phyloP scores from a whole-genome alignment of 2,888 invertebrate genomes.

The Zootermopsis nevadensis region DNA sequence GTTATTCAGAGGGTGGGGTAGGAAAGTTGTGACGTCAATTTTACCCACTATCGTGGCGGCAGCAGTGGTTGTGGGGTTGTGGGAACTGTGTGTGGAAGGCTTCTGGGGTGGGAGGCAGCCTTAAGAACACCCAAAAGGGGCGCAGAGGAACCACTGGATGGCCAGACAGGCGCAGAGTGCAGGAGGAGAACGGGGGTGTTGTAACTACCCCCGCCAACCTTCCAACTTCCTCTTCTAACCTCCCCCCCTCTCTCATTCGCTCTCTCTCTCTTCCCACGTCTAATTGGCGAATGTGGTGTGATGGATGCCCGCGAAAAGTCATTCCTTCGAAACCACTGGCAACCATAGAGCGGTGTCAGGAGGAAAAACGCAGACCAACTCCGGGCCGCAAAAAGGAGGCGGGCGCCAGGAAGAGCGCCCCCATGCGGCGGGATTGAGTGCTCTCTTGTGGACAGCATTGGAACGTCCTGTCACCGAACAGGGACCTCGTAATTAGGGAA shows the following conservation, averaged over 20 bases:
- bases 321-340: slow-evolving; percentile 43
- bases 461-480: no score
- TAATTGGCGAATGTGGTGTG: slow-evolving; percentile 56
- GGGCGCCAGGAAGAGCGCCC: no score
- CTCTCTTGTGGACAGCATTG: no score
- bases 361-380: slow-evolving; percentile 41
- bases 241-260: no score
- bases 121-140: slow-evolving; percentile 33
- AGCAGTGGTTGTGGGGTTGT: slow-evolving; percentile 16
- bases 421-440: no score
- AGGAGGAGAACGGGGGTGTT: slow-evolving; percentile 23
- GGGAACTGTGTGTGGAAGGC: not conserved
- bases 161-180: slow-evolving; percentile 28
- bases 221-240: slow-evolving; percentile 17
- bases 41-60: not conserved
- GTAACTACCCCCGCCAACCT: slow-evolving; percentile 29
- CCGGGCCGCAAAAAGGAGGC: slow-evolving; percentile 17
- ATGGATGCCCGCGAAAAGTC: slow-evolving; percentile 52
- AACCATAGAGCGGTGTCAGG: slow-evolving; percentile 40
- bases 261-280: slow-evolving; percentile 48
- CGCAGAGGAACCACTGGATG: slow-evolving; percentile 23
- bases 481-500: no score
- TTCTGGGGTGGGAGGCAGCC: slow-evolving; percentile 2
- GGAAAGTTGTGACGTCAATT: slow-evolving; percentile 19
- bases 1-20: not conserved